Percentiles rank a stretch among this genome's conserved stretches.
These are phyloP conservation scores for Hemistola chrysoprasaria DNA, from an alignment of 2,888 invertebrate species.

Conservation along the genomic window DNA sequence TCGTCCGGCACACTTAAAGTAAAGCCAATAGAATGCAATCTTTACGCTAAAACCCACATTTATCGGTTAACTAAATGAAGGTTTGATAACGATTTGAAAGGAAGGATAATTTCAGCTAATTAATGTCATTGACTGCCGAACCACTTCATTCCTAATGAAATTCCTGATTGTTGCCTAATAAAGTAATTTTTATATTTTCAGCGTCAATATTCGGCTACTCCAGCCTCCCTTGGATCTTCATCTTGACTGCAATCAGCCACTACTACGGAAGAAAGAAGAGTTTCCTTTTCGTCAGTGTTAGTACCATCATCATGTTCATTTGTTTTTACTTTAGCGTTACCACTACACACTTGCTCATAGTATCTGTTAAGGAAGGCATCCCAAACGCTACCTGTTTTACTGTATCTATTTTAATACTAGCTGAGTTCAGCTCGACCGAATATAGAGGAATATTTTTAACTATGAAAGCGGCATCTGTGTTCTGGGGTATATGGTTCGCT, in stretches of 20 bases:
- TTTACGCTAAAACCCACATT: too few species aligned
- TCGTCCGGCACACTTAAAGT: too few species aligned
- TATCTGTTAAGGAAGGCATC: constrained; percentile 5
- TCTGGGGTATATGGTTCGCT: constrained; percentile 36
- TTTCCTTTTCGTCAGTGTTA: constrained; percentile 22
- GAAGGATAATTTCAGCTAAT: too few species aligned
- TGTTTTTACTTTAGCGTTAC: constrained; percentile 3
- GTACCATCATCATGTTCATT: constrained; percentile 16
- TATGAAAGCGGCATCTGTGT: constrained; percentile 31
- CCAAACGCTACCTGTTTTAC: constrained; percentile 17
- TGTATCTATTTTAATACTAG: constrained; percentile 21
- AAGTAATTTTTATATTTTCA: constrained; percentile 23
- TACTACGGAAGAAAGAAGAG: constrained; percentile 29
- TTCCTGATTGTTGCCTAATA: background rate
- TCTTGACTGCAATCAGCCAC: constrained; percentile 25
- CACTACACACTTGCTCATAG: constrained; percentile 2
- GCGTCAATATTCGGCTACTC: constrained; percentile 35
- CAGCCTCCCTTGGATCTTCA: constrained; percentile 32
- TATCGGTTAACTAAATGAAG: too few species aligned
- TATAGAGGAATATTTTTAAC: constrained; percentile 32
- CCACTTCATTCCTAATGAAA: too few species aligned
- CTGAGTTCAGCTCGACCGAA: constrained; percentile 32
- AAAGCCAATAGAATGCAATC: too few species aligned
- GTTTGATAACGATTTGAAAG: too few species aligned
- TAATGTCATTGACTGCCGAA: too few species aligned